Conservation (phyloP, 2,888 invertebrate genomes). For the Temnothorax unifasciatus region DNA sequence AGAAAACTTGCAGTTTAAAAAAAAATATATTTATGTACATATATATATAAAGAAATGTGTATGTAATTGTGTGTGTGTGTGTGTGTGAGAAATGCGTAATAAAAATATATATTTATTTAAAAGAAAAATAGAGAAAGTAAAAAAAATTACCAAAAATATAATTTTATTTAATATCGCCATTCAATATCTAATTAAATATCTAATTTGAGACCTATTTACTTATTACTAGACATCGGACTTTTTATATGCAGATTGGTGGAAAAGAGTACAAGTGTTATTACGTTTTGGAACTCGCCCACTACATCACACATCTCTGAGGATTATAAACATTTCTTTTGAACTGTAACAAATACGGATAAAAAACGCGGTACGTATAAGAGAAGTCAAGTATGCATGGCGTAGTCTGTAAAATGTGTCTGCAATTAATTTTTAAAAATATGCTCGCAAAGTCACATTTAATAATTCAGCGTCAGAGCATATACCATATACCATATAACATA, state of each 20-base stretch:
- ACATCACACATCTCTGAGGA: neutral
- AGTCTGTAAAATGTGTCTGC: neutral
- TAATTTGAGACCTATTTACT: neutral
- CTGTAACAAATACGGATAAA: neutral
- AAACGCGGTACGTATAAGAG: neutral
- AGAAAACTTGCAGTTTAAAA: neutral
- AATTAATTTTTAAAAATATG: conserved; percentile 22
- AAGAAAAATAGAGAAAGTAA: neutral
- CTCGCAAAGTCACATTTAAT: neutral
- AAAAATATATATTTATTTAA: neutral
- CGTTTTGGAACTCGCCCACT: neutral
- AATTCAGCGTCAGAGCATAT: neutral
- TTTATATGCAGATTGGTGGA: too few species aligned
- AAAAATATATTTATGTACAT: neutral
- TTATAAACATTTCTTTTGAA: conserved; percentile 23
- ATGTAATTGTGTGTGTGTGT: neutral
- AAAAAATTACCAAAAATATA: neutral
- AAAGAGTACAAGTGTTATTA: neutral
- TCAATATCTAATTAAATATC: neutral
- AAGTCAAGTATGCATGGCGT: neutral
- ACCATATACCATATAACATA: neutral
- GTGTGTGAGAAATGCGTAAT: neutral
- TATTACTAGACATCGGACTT: neutral
- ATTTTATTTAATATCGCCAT: neutral
- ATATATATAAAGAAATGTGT: neutral